Base-by-base conservation (phyloP, 2,113 vertebrate genomes). In the Poicephalus gulielmi region DNA sequence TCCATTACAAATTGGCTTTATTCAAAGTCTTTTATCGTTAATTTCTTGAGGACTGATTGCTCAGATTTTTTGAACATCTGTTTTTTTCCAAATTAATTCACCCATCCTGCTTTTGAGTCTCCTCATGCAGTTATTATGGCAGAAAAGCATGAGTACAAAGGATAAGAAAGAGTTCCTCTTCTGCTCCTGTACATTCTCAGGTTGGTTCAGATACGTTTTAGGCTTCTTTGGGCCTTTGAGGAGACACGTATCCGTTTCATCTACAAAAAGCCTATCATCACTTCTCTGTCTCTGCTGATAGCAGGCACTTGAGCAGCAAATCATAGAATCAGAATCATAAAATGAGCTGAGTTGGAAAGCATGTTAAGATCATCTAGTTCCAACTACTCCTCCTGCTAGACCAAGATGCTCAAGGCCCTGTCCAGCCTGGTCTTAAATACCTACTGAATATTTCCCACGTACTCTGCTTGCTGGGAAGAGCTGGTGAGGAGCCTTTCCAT, bases 1-100 rank as follows among this genome's bases (percentile, higher is more conserved):
- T 96, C 95, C 94, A 84, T 96, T 95, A 92, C 95, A 94, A 95
- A 96, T 96, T 96, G 90, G 76, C 90, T 95, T 95, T 94, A 89
- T 94, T 95, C 90, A 84, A 75, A 94, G 94, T 95, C 92, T 93
- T 93, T 84, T 96, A 92, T 86, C 90, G 88, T 95, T 96, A 95
- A 90, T 96, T 94, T 96, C 96, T 95, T 90, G 96, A 95, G 66
- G 88, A 77, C 86, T 97, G 96, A 94, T 92, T 84, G 96, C 94
- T 94, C 96, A 96, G 92, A 90, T 94, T 71, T 95, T 92, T 83
- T 86, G 83, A 85, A 95, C 92, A 88, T 80, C 39, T 78, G 35
- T 94, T 94, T 86, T 83, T 93, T 93, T 79, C 90, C 68, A 68
- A 90, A 69, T 88, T 92, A 57, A 67, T 84, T 92, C 77, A 74